A percentile compares a stretch with the other conserved stretches of the same genome.
Evolutionary conservation across 2,888 invertebrate genomes (phyloP).

Genomic region (Entomobrya multifasciata): DNA sequence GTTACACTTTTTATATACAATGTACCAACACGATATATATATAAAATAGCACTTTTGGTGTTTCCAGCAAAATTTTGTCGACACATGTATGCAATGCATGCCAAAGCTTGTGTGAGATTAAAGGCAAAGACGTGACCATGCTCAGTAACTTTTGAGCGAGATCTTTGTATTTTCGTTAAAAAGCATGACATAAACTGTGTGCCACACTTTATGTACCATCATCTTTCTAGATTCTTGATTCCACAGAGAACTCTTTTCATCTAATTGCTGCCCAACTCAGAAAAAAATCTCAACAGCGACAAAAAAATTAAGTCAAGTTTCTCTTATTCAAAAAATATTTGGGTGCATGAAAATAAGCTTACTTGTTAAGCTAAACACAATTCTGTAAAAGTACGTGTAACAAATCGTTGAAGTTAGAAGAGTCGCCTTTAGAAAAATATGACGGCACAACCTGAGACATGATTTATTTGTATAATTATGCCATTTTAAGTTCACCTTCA

Average conservation of each 20-base stretch:
- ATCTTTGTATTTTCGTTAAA: neutral
- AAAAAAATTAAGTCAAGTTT: conserved; percentile 44
- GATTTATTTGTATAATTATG: conserved; percentile 79
- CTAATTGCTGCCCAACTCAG: conserved; percentile 49
- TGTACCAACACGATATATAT: neutral
- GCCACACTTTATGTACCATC: neutral
- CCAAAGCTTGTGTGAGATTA: conserved; percentile 50
- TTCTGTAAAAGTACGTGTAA: conserved; percentile 11
- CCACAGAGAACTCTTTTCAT: neutral
- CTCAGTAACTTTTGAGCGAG: conserved; percentile 19
- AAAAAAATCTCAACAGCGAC: conserved; percentile 29
- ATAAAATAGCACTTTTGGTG: conserved; percentile 44
- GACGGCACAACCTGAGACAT: conserved; percentile 71
- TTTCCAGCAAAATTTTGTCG: conserved; percentile 64
- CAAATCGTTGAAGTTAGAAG: conserved; percentile 35
- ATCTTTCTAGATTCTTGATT: neutral
- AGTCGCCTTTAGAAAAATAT: conserved; percentile 73
- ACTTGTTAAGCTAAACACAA: too few species aligned
- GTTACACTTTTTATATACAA: conserved; percentile 23
- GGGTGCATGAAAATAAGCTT: conserved; percentile 3
- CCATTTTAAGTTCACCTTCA: conserved; percentile 72
- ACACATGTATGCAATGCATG: conserved; percentile 36
- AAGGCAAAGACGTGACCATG: conserved; percentile 64
- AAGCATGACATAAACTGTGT: conserved; percentile 4
- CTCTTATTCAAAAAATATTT: conserved; percentile 5